Base-by-base conservation (phyloP, 2,797 vertebrate species). In the Spatula versicolor region DNA sequence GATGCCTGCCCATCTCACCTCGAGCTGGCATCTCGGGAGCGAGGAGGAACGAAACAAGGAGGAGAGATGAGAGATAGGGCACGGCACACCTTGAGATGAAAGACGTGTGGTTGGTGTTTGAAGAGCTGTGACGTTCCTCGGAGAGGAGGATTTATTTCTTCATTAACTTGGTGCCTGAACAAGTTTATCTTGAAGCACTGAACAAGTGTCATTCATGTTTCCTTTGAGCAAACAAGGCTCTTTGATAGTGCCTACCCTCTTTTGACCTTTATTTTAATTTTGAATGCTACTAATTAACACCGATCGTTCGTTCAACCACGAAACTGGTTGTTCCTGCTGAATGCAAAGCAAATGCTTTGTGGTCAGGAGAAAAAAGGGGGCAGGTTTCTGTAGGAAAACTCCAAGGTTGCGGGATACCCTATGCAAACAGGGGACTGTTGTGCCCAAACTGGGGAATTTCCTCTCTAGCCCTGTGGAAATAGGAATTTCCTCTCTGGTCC, bases 171-270 rank as follows among this genome's bases (percentile, higher is more conserved):
- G 83, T 90, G 93, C 95, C 95, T 92, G 92, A 96, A 96, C 95
- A 73, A 95, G 92, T 97, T 95, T 95, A 96, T 96, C 95, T 93
- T 93, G 96, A 93, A 96, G 90, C 87, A 28, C 90, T 88, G 89
- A 96, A 93, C 79, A 91, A 94, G 86, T 94, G 94, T 91, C 92
- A 80, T 96, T 95, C 84, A 95, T 76, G 78, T 84, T 95, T 91
- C 88, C 89, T 96, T 94, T 93, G 92, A 97, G 92, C 87, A 93
- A 92, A 96, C 87, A 87, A 82, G 67, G 85, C 63, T 84, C 80
- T 96, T 93, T 96, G 96, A 96, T 96, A 94, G 83, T 83, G 88
- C 81, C 80, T 95, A 69, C 91, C 88, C 89, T 96, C 85, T 71
- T 90, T 67, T 90, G 92, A 94, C 95, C 95, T 94, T 91, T 79